phyloP scores from a whole-genome alignment of 2,113 vertebrate species.

The Ellobius talpinus region DNA sequence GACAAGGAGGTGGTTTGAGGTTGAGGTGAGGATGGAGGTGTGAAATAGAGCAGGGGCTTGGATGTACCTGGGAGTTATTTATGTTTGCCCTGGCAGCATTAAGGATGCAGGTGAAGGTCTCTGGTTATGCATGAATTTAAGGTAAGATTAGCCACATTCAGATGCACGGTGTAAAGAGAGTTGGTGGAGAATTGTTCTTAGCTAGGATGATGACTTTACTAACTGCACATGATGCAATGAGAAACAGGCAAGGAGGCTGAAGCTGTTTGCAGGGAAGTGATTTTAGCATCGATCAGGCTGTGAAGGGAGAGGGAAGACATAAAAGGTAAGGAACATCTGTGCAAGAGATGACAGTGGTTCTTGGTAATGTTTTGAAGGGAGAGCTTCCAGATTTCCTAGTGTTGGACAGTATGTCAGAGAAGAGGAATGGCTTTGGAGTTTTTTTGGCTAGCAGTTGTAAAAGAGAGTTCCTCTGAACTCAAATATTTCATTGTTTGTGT shows the following conservation, averaged over 20 bases:
- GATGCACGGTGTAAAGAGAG: background rate
- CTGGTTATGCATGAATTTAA: background rate
- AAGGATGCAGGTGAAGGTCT: background rate
- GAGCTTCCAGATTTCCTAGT: background rate
- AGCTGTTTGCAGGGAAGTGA: background rate
- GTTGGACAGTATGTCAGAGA: background rate
- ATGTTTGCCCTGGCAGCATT: background rate
- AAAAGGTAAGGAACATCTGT: background rate
- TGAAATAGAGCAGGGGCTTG: background rate
- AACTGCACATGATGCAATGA: background rate
- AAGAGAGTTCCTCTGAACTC: background rate
- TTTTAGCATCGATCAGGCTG: background rate
- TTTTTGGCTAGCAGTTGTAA: background rate
- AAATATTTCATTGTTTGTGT: background rate
- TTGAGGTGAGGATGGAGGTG: background rate
- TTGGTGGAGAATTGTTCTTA: constrained; percentile 23
- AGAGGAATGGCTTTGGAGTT: background rate
- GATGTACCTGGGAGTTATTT: background rate
- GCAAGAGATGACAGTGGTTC: background rate
- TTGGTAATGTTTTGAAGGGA: background rate
- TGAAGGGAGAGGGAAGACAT: background rate
- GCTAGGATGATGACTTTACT: background rate
- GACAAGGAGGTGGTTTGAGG: background rate
- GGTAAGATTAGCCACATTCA: background rate
- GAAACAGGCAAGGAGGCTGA: background rate